Base-by-base conservation (phyloP, 2,888 invertebrate genomes). In the Acronicta psi region DNA sequence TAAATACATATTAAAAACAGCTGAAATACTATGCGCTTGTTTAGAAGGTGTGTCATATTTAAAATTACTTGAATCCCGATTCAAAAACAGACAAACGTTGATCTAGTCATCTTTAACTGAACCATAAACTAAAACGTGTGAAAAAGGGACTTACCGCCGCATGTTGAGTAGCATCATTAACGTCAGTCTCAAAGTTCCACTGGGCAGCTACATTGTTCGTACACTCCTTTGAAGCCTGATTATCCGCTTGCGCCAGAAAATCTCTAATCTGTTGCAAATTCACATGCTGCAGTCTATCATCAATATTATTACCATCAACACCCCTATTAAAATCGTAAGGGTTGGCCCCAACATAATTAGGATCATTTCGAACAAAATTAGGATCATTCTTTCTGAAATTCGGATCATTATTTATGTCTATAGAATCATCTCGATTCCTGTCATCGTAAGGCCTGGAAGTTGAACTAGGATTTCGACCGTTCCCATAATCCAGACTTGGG, bases 151-250 rank as follows among this genome's bases (percentile, higher is more conserved):
- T 97, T 88, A 98, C 98, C 86, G 98, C 98, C 80, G 97, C 96
- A 73, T 97, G 92, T 89, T 98, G 98, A 0, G 97, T 97, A 44
- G 95, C 96, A 85, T 97, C 97, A 88, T 97, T 97, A 37, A 98
- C 97, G 82, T 98, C 96, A 5, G 98, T 98, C 89, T 98, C 98
- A 81, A 97, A 98, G 85, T 96, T 96, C 98, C 98, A 98, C 82
- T 98, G 98, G 0, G 97, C 97, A 0, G 96, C 96, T n/a, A 98
- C 98, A 86, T 98, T 98, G 49, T 96, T 96, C 0, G 97, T 97
- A 81, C 98, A 98, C 86, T 97, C 96, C 83, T 96, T 96, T 0
- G 97, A 96, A 10, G 97, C 96, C 79, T 96, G 96, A 29, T 96
- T 95, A 83, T 98, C 98, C 23, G 97, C 94, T 61, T 96, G 96